These are phyloP conservation scores for Arenaria interpres DNA, from an alignment of 2,113 vertebrate genomes.

Conservation along the genomic window DNA sequence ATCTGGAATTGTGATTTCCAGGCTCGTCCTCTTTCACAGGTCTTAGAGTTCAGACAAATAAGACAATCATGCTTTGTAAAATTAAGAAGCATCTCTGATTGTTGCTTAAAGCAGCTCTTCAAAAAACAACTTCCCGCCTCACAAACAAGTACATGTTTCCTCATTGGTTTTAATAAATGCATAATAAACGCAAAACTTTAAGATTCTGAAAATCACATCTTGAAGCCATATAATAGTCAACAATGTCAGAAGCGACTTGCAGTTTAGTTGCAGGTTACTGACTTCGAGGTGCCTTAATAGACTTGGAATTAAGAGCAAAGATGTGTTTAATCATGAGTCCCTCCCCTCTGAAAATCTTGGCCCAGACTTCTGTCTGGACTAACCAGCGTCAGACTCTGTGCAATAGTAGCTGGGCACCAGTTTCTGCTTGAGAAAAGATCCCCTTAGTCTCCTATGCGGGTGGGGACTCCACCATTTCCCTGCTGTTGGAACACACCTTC, in stretches of 20 bases:
- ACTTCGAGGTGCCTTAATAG: neutral
- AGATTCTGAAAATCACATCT: neutral
- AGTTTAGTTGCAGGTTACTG: neutral
- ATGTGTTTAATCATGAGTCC: neutral
- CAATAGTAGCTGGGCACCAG: neutral
- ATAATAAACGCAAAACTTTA: neutral
- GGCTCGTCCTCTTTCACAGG: neutral
- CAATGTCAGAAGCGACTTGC: neutral
- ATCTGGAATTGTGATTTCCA: neutral
- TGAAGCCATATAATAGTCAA: neutral
- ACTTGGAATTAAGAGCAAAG: neutral
- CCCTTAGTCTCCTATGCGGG: neutral
- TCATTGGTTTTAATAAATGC: neutral
- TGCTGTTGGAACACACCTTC: neutral
- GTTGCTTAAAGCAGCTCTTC: neutral
- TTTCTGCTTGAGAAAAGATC: neutral
- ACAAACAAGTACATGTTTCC: neutral
- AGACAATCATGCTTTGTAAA: neutral
- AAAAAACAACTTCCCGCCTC: neutral
- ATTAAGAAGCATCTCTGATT: neutral
- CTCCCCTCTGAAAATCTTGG: neutral
- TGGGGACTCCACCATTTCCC: neutral
- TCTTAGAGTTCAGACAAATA: neutral
- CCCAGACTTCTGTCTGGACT: neutral
- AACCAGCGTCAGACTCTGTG: neutral